Base-by-base conservation (phyloP, 1,140 invertebrate species). In the Ostrea edulis region DNA sequence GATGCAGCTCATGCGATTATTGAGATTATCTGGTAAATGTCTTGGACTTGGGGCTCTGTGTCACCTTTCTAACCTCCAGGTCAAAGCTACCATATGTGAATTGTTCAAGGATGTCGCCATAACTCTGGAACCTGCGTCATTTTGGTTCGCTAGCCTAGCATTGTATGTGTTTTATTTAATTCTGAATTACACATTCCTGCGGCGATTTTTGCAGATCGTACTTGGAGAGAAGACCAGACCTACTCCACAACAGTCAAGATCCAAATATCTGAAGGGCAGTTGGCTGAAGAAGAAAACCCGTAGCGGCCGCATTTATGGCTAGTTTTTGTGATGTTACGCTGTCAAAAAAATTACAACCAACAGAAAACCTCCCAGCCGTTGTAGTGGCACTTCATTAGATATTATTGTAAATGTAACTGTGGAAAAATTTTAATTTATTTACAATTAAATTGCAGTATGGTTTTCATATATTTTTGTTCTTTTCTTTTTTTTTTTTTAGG, bases 61-160 rank as follows among this genome's bases (percentile, higher is more conserved):
- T 22, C 68, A 77, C 2, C 68, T 77, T 77, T 35, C 68, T 5
- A 77, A 77, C 25, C 29, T 77, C 68, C 68, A 77, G 29, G 68
- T 77, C 8, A 77, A 35, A 12, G 29, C 68, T 14, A 77, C 25
- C 25, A 77, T 77, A 4, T 77, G 68, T 29, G 22, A 25, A 14
- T 12, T 77, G 68, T 77, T 77, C 68, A 77, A 77, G 25, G 68
- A 77, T 77, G 25, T 77, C 29, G 25, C 68, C 25, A 77, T 17
- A 17, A 77, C 68, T 2, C 25, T 77, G 25, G 14, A 12, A 12
- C 68, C 68, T 11, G 29, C 29, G 68, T 77, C 68, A 12, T 77
- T 77, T 25, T 77, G 68, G 68, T 5, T 11, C 68, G 3, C 68
- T 77, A 14, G 25, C 17, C 68, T 77, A 8, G 25, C 25, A 14